Base-by-base conservation (phyloP, 2,797 vertebrate genomes). In the Coluber constrictor region DNA sequence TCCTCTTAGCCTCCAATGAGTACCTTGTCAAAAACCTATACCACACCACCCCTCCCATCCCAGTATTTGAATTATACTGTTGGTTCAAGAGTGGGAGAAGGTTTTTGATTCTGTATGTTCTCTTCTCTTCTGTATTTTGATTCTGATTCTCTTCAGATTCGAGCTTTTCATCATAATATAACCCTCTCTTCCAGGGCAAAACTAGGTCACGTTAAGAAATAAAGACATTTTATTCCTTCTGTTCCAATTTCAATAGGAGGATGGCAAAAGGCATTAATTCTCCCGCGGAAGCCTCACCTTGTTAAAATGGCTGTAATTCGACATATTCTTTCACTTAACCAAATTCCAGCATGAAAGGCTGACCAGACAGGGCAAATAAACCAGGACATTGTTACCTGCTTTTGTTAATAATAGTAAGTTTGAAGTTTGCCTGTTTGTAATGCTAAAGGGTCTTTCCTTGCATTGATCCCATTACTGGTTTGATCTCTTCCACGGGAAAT, bases 261-360 rank as follows among this genome's bases (percentile, higher is more conserved):
- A 79, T 23, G 37, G 74, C 18, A 43, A 79, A 79, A 79, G 37
- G 74, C 37, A 70, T 70, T 70, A 70, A 70, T 70, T 70, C 18
- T 9, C 18, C 18, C 0, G 18, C 3, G 0, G 18, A 43, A 43
- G 18, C 74, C 1, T 79, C 0, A 0, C 74, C 37, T 43, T 79
- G 37, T 79, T 79, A 43, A 79, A 43, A 43, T 43, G 74, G 74
- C 37, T 79, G 74, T 23, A 43, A 79, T 43, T 79, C 20, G 8
- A 23, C 37, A 23, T 43, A 23, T 79, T 79, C 37, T 79, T 18
- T 43, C 43, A 79, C 74, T 23, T 79, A 79, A 43, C 32, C 18
- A 37, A 37, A 43, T 23, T 43, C 74, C 20, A 23, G 32, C 70
- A 43, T 43, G 37, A 43, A 79, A 79, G 18, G 18, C 1, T 18